Evolutionary conservation across 2,113 vertebrate genomes (phyloP).

Genomic region (Passer montanus): DNA sequence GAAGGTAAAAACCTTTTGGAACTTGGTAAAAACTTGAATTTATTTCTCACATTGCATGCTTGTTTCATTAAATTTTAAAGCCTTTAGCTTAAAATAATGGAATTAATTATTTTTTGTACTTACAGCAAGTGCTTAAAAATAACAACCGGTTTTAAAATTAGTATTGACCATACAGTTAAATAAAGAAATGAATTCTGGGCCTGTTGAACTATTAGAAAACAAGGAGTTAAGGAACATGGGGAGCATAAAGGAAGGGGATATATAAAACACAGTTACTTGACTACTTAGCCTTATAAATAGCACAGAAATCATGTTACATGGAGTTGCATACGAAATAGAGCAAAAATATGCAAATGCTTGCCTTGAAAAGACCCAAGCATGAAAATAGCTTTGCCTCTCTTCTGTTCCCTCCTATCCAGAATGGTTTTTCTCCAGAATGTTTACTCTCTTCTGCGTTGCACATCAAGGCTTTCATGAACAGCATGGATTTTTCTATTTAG

Average conservation of each 20-base stretch:
- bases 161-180: neutral
- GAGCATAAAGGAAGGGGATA: neutral
- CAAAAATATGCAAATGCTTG: neutral
- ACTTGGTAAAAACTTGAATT: neutral
- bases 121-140: neutral
- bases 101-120: neutral
- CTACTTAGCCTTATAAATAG: slow-evolving; percentile 5
- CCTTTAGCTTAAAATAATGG: neutral
- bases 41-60: neutral
- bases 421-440: neutral
- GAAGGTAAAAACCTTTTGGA: neutral
- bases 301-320: neutral
- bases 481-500: neutral
- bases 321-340: neutral
- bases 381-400: neutral
- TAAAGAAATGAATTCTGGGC: neutral
- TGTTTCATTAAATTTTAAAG: neutral
- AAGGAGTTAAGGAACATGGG: neutral
- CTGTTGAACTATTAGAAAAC: neutral
- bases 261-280: neutral
- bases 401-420: neutral
- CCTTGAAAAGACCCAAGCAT: neutral
- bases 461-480: neutral
- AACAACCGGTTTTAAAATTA: neutral
- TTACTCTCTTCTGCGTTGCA: neutral